Percentiles rank a stretch among this genome's conserved stretches.
Evolutionary conservation across 2,888 invertebrate species (phyloP).

Genomic region (Pseudoips prasinana): DNA sequence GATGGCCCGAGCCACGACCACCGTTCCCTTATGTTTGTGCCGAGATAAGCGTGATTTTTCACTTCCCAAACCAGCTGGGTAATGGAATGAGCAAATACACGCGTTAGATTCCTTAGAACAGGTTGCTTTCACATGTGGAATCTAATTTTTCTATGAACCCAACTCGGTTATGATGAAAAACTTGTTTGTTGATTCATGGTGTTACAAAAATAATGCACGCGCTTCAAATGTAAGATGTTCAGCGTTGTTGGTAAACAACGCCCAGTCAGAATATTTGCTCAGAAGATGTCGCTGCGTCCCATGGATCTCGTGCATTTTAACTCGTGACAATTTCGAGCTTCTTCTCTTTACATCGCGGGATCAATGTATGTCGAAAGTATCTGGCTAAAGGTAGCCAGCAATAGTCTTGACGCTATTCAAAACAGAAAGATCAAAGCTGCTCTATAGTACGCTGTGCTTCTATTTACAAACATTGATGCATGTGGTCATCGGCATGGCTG

Average conservation of each 20-base stretch:
- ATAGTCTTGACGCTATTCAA: constrained; percentile 45
- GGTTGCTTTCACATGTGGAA: constrained; percentile 56
- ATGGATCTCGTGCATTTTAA: constrained; percentile 35
- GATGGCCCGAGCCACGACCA: constrained; percentile 70
- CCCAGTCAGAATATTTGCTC: constrained; percentile 45
- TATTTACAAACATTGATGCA: constrained; percentile 82
- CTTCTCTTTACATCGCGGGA: constrained; percentile 41
- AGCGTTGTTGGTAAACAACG: constrained; percentile 73
- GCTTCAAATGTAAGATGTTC: constrained; percentile 19
- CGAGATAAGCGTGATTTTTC: constrained; percentile 80
- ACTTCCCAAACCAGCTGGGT: constrained; percentile 75
- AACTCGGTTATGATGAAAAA: constrained; percentile 29
- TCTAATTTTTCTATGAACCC: constrained; percentile 66
- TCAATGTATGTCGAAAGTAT: constrained; percentile 30
- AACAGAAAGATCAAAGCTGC: constrained; percentile 52
- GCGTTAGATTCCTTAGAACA: constrained; percentile 57
- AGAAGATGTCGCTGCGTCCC: constrained; percentile 53
- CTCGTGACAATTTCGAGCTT: constrained; percentile 27
- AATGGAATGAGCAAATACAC: constrained; percentile 69
- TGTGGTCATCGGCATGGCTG: constrained; percentile 80
- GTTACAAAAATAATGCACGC: constrained; percentile 23
- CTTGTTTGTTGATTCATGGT: constrained; percentile 29
- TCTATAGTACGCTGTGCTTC: constrained; percentile 62
- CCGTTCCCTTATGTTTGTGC: constrained; percentile 66
- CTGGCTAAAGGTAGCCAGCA: constrained; percentile 39